Evolutionary conservation across 2,888 invertebrate species (phyloP), one percentile per base, ranked within the genome.

Genomic region (Ellobium chinense): DNA sequence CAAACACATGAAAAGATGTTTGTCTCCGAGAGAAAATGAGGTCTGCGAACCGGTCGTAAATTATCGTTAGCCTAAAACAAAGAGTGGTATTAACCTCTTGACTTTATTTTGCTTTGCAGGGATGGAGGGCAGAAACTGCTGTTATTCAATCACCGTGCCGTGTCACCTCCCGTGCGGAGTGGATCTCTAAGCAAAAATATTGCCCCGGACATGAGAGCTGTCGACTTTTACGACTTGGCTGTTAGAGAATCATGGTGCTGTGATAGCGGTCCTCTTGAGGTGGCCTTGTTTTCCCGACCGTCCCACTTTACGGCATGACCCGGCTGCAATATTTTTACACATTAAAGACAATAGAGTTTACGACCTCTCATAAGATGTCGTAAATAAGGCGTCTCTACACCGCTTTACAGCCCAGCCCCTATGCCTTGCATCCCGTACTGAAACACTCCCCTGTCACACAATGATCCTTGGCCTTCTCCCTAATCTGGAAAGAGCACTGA

Each of bases 1-100:
- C 77, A 68, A 76, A 76, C 66, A 76, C 56, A 66, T 66, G 66
- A 76, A 65, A 66, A 37, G 56, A 21, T 66, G 65, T 76, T 66
- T 76, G 76, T 66, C 54, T 76, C n/a, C 63, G 21, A 3, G 39
- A 46, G 29, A 62, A 58, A 46, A 74, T 63, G 76, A 66, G 76
- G 65, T 66, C 27, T 37, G 76, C 60, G 65, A 27, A n/a, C 24
- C n/a, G 56, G 39, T 66, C 31, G n/a, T 54, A 66, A 66, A 76
- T 76, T 56, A 62, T 24, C 62, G 36, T n/a, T n/a, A 37, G 14
- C 27, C 46, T 63, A 63, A 9, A 66, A 54, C 56, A 36, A 31
- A 54, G 21, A 65, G 24, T 65, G 18, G 34, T 4, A 36, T 66
- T 66, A 54, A 56, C 76, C 39, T 36, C 66, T 66, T 66, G 76